Base-by-base conservation (phyloP, 2,113 vertebrate species). In the Tapirus terrestris region DNA sequence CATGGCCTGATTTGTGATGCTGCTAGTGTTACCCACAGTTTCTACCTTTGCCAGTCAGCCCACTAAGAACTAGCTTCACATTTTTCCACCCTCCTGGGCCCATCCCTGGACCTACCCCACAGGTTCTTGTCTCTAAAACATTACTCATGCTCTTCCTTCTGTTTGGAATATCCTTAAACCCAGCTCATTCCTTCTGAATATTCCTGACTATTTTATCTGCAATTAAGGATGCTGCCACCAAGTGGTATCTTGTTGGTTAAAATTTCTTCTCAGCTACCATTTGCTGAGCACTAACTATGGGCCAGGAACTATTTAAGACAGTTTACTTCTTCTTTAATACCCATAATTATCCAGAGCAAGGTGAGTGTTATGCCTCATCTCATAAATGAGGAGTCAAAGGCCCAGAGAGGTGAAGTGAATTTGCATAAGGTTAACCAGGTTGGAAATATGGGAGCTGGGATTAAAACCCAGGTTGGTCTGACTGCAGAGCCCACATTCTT, bases 191-290 rank as follows among this genome's bases (percentile, higher is more conserved):
- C 65, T 97, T 95, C 68, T 45, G 83, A 93, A 90, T 60, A 77
- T 51, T 80, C 56, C 39, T 20, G 21, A 92, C 3, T 39, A 51
- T 87, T 92, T 90, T 79, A 18, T 82, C 80, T 96, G 80, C 31
- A 68, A n/a, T 70, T 91, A 96, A 94, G 56, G 45, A 87, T 82
- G 58, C 12, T 89, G 73, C n/a, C 75, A 95, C 33, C 51, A 70
- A 27, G 25, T 73, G 14, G 36, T 92, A 61, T 81, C 60, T 96
- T 94, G 14, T 65, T 87, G 53, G 61, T 88, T 96, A 80, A 81
- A 72, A 80, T 94, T 63, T 96, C 29, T 93, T 72, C 27, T 70
- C 60, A 83, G 53, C 39, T 85, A 27, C 39, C 20, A 73, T 77
- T 91, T 97, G 20, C 72, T 89, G 58, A 94, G 45, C 17, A 63